Percentiles rank a stretch among this genome's conserved stretches.
Conservation (phyloP, 2,113 vertebrate genomes). For the Lepus europaeus region DNA sequence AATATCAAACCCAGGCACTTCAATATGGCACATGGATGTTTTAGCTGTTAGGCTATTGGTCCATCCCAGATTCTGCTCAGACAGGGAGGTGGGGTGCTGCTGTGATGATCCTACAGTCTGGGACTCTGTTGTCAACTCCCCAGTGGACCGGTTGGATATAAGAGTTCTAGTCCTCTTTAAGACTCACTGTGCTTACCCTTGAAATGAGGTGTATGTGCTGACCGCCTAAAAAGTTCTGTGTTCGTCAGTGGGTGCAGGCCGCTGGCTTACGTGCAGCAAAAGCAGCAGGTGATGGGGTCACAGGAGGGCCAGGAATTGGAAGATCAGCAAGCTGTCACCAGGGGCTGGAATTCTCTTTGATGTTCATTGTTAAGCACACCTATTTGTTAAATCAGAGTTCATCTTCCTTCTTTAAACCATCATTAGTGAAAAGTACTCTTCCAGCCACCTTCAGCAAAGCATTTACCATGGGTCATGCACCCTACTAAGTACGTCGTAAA, state of each 20-base stretch:
- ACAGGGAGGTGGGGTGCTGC: not conserved
- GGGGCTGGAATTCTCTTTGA: not conserved
- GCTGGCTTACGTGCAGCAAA: not conserved
- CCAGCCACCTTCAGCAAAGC: not conserved
- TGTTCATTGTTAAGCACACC: not conserved
- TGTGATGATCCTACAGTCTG: not conserved
- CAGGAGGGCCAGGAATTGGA: not conserved
- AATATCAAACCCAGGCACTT: too few species aligned
- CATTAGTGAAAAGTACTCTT: not conserved
- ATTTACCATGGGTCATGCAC: not conserved
- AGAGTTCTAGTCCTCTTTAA: not conserved
- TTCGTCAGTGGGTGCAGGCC: not conserved
- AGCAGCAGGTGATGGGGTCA: too few species aligned
- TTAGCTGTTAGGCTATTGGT: too few species aligned
- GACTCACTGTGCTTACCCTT: conserved; percentile 9
- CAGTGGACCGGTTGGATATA: not conserved
- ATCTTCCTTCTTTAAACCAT: not conserved
- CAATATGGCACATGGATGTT: too few species aligned
- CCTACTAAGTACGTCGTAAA: not conserved
- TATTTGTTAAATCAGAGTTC: not conserved
- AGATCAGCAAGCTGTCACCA: not conserved
- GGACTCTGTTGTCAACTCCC: not conserved
- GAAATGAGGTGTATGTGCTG: not conserved
- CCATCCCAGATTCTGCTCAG: too few species aligned
- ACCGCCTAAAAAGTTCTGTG: not conserved